Evolutionary conservation across 2,888 invertebrate genomes (phyloP), one percentile per base, ranked within the genome.

Genomic region (Lochmaea capreae): DNA sequence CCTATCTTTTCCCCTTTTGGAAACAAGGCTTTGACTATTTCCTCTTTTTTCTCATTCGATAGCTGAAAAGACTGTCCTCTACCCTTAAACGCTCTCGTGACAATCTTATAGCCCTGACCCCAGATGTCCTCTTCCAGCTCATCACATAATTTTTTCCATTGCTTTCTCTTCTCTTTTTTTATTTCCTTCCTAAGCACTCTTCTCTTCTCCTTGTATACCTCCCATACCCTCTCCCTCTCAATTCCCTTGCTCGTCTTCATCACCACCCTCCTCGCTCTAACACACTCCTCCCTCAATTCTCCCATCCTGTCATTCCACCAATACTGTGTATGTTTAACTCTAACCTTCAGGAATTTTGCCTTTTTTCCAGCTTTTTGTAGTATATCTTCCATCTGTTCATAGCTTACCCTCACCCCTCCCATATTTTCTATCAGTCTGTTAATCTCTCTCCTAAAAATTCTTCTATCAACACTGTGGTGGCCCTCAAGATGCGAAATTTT

Each of bases 41-140:
- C 18, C 16, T 14, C 39, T 39, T 62, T 59, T 4, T 63, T 67
- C 6, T 65, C 58, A 4, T 26, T 9, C 0, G 61, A 1, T 1
- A 71, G 6, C 0, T 59, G 10, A 5, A 49, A 43, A 49, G 49
- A 12, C 10, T 49, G 49, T 5, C 4, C 49, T 11, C 57, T 11
- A 5, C 57, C 57, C 18, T 57, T 22, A 4, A 57, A 57, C 4
- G 57, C 22, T 11, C 57, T 22, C 9, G 57, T 57, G 18, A 57
- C 57, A 10, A 57, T 57, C 11, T 43, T 43, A 43, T 43, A 43
- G 10, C 43, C 77, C 0, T 71, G n/a, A 9, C 77, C 77, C 73
- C 75, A 77, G 5, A 73, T 62, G 42, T 76, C 68, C 5, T 73
- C 58, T 3, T 76, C 67, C 26, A 76, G 14, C 22, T 66, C 68